phyloP scores from a whole-genome alignment of 2,113 vertebrate genomes.

The Capra hircus region DNA sequence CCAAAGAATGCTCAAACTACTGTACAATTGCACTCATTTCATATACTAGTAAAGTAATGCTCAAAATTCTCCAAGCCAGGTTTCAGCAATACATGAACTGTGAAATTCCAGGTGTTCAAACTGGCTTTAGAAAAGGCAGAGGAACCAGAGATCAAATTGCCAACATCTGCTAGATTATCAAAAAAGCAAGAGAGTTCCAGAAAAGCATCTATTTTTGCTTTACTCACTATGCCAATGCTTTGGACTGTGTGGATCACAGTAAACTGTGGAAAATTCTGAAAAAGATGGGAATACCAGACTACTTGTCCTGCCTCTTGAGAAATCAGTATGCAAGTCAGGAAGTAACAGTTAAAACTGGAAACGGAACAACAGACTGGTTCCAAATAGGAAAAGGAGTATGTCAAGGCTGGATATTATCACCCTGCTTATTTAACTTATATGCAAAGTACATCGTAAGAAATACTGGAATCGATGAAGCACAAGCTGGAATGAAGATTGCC shows the following conservation, averaged over 20 bases:
- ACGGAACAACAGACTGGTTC: background rate
- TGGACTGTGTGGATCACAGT: background rate
- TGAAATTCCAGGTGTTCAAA: background rate
- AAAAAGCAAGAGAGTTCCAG: background rate
- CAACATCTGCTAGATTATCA: background rate
- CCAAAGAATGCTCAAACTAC: background rate
- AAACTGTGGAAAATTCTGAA: background rate
- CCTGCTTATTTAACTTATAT: background rate
- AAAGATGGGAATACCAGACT: background rate
- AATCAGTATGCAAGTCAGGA: background rate
- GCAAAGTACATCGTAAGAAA: background rate
- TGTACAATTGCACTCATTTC: accelerated
- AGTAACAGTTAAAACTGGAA: background rate
- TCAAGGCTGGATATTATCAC: background rate
- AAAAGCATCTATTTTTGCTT: background rate
- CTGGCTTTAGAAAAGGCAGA: background rate
- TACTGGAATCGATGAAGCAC: background rate
- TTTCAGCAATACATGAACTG: background rate
- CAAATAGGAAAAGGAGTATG: background rate
- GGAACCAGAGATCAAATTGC: background rate
- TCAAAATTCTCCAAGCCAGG: background rate
- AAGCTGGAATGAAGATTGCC: background rate
- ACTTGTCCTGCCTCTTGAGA: background rate
- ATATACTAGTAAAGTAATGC: accelerated
- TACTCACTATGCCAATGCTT: background rate